These are phyloP conservation scores for Urocitellus parryii DNA, from an alignment of 2,113 vertebrate genomes.

Conservation along the genomic window DNA sequence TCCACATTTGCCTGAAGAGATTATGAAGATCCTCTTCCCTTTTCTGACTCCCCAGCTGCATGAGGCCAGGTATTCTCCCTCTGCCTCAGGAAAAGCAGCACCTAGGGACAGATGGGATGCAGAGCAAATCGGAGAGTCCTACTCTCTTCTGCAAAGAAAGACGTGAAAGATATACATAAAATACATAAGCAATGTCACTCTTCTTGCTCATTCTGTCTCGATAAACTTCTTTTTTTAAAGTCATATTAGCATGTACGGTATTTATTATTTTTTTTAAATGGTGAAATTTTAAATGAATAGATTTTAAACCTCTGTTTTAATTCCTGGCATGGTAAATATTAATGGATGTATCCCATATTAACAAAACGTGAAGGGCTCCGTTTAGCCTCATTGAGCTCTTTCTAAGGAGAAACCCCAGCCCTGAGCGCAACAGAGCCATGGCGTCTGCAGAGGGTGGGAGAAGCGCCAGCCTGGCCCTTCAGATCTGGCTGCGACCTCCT, in stretches of 20 bases:
- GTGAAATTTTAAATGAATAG: neutral
- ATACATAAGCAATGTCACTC: too few species aligned
- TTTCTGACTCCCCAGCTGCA: neutral
- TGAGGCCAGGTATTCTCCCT: neutral
- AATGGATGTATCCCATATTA: neutral
- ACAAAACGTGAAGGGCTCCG: neutral
- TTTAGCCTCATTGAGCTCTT: conserved; percentile 6
- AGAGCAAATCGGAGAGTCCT: neutral
- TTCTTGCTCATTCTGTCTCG: neutral
- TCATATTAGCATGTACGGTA: neutral
- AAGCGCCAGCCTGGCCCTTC: neutral
- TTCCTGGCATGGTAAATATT: neutral
- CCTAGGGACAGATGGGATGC: fast-evolving
- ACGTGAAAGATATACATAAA: neutral
- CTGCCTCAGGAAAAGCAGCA: fast-evolving
- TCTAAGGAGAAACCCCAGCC: neutral
- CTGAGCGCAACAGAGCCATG: neutral
- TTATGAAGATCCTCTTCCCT: neutral
- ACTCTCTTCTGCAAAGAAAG: neutral
- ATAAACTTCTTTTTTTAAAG: neutral
- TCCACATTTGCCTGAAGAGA: neutral
- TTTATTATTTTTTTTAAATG: neutral
- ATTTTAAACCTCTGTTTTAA: neutral
- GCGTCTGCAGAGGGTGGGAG: neutral
- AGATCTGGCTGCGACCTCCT: neutral